Percentiles rank a stretch among this genome's conserved stretches.
Conservation (phyloP, 2,797 vertebrate genomes). For the Crenichthys baileyi region DNA sequence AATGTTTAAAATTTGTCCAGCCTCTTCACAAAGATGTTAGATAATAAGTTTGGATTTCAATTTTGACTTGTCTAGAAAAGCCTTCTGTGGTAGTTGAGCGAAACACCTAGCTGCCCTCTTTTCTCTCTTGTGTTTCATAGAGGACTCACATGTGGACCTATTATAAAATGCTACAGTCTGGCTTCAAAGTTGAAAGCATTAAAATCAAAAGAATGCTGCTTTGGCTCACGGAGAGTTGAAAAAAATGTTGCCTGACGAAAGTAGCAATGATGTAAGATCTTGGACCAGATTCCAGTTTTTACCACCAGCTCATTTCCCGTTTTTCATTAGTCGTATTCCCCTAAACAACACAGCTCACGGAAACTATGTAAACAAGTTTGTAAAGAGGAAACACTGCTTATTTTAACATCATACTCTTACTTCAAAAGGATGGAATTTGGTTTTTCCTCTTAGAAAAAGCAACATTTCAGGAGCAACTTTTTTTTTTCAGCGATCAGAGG, state of each 20-base stretch:
- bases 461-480: neutral
- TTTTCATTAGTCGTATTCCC: conserved; percentile 27
- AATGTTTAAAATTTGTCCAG: neutral
- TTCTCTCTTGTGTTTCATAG: conserved; percentile 20
- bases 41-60: neutral
- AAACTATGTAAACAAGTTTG: neutral
- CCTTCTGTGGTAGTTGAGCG: conserved; percentile 3
- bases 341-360: conserved; percentile 4
- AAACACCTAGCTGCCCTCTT: neutral
- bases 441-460: neutral
- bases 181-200: conserved; percentile 39
- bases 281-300: conserved; percentile 32
- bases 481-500: conserved; percentile 45
- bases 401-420: no score
- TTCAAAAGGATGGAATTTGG: neutral
- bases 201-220: conserved; percentile 40
- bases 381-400: neutral
- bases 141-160: conserved; percentile 5
- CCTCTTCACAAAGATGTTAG: neutral
- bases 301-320: conserved; percentile 16
- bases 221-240: conserved; percentile 11
- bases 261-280: conserved; percentile 35
- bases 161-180: conserved; percentile 24
- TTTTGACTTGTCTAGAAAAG: neutral
- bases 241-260: conserved; percentile 27